Evolutionary conservation across 2,797 vertebrate species (phyloP).

Genomic region (Anniella stebbinsi): DNA sequence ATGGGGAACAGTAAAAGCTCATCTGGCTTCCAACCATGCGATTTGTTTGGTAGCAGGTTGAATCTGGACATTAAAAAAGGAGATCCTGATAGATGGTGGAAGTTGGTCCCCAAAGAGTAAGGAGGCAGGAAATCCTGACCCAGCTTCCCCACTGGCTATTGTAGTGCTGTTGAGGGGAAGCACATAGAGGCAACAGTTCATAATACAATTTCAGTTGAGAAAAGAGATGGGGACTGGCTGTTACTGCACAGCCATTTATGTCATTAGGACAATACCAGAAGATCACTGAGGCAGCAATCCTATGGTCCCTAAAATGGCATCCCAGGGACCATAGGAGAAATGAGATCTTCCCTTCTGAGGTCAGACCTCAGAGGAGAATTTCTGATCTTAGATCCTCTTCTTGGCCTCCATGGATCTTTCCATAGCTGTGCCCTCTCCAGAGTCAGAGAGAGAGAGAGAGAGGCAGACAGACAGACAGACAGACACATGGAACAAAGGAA

Average conservation of each 20-base stretch:
- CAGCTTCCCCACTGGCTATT: background rate
- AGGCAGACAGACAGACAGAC: too few relatives aligned
- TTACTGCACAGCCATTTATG: background rate
- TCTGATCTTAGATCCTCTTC: too few relatives aligned
- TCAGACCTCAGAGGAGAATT: too few relatives aligned
- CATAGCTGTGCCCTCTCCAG: too few relatives aligned
- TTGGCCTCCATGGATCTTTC: too few relatives aligned
- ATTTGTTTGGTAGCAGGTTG: conserved; percentile 42
- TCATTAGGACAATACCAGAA: background rate
- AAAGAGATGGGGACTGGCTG: background rate
- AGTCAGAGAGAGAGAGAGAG: too few relatives aligned
- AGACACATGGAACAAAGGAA: too few relatives aligned
- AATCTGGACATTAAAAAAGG: conserved; percentile 54
- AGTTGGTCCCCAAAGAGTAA: conserved; percentile 19
- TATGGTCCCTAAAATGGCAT: too few relatives aligned
- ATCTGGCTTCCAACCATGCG: conserved; percentile 42
- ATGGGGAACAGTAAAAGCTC: conserved; percentile 54
- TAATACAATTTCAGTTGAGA: background rate
- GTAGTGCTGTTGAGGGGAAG: too few relatives aligned
- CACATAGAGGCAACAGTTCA: background rate
- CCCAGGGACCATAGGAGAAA: too few relatives aligned
- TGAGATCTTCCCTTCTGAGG: too few relatives aligned
- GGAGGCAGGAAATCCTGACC: background rate
- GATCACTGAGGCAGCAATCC: background rate
- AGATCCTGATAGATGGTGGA: conserved; percentile 37